A percentile compares a stretch with the other conserved stretches of the same genome.
phyloP scores from a whole-genome alignment of 2,888 invertebrate species.

The Meteorus cinctellus region DNA sequence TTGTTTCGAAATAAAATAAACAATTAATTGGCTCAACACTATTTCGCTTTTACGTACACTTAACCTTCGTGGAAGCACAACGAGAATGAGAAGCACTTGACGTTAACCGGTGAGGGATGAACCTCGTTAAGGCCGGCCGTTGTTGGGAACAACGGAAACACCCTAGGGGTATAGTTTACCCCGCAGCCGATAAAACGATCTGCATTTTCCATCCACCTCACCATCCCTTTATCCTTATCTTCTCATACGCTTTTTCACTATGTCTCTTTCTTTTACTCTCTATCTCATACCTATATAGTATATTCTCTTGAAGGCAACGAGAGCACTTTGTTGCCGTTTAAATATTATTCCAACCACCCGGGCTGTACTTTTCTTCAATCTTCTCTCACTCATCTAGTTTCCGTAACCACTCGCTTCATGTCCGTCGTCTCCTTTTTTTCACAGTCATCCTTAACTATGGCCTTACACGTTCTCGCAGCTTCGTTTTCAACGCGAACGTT shows the following conservation, averaged over 20 bases:
- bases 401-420: neutral
- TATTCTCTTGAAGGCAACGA: slow-evolving; percentile 29
- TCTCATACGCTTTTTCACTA: slow-evolving; percentile 13
- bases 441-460: neutral
- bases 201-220: slow-evolving; percentile 47
- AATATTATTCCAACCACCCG: slow-evolving; percentile 57
- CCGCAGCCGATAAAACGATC: slow-evolving; percentile 55
- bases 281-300: slow-evolving; percentile 20
- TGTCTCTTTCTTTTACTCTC: slow-evolving; percentile 11
- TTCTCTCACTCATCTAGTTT: slow-evolving; percentile 14
- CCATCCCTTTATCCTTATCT: neutral
- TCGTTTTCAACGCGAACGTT: neutral
- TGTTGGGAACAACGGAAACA: slow-evolving; percentile 43
- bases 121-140: slow-evolving; percentile 44
- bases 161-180: slow-evolving; percentile 39
- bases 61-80: slow-evolving; percentile 18
- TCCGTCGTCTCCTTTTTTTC: neutral
- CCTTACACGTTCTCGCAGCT: neutral
- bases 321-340: slow-evolving; percentile 52
- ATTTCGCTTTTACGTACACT: slow-evolving; percentile 13
- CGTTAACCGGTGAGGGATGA: slow-evolving; percentile 43
- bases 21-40: slow-evolving; percentile 38
- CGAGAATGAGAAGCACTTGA: slow-evolving; percentile 32
- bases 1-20: slow-evolving; percentile 1
- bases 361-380: slow-evolving; percentile 34